Evolutionary conservation across 2,113 vertebrate species (phyloP).

Genomic region (Myiozetetes cayanensis): DNA sequence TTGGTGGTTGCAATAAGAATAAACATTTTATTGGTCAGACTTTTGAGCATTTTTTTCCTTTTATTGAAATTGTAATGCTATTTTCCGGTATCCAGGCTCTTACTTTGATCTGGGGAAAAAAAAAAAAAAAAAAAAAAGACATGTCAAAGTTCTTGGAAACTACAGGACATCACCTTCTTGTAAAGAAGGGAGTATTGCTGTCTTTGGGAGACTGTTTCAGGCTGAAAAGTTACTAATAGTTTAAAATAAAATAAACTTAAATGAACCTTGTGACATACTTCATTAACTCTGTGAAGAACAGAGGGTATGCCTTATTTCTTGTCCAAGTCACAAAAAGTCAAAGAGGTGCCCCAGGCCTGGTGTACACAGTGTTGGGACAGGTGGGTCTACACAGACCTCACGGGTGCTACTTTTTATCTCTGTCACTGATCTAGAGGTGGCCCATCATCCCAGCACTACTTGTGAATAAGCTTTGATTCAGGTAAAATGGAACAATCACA

Average conservation of each 20-base stretch:
- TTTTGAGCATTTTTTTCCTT: not conserved
- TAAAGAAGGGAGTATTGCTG: not conserved
- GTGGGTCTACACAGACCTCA: not conserved
- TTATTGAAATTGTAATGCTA: not conserved
- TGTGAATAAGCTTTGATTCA: not conserved
- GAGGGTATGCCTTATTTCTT: conserved; percentile 21
- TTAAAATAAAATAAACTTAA: conserved; percentile 26
- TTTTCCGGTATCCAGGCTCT: not conserved
- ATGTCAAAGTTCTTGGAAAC: not conserved
- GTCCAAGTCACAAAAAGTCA: not conserved
- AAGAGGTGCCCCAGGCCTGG: not conserved
- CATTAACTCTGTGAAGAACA: not conserved
- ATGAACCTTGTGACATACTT: not conserved
- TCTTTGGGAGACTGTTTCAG: not conserved
- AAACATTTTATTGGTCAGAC: not conserved
- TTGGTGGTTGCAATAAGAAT: not conserved
- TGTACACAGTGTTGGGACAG: rapidly evolving
- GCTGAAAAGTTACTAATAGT: not conserved
- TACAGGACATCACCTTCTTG: not conserved
- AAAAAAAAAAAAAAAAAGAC: not conserved
- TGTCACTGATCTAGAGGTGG: not conserved
- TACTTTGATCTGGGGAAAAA: not conserved
- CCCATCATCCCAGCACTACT: not conserved
- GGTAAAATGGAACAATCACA: not conserved
- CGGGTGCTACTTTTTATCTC: not conserved